A percentile compares a stretch with the other conserved stretches of the same genome.
phyloP scores from a whole-genome alignment of 2,797 vertebrate genomes.

The Morus bassanus region DNA sequence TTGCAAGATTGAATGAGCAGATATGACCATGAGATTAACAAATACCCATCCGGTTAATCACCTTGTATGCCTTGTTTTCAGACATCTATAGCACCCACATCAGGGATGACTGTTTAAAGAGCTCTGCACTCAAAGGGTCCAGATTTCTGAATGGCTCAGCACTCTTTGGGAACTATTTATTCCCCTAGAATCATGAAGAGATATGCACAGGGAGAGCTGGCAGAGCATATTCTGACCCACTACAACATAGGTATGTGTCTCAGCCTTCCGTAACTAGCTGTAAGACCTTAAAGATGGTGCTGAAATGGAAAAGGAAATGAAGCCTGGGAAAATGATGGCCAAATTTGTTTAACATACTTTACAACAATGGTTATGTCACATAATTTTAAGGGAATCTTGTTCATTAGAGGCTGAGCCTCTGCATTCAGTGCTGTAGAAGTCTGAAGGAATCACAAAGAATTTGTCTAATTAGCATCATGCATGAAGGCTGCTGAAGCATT shows the following conservation, averaged over 20 bases:
- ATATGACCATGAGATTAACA: neutral
- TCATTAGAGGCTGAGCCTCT: neutral
- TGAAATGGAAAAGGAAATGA: neutral
- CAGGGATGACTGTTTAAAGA: neutral
- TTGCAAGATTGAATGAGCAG: neutral
- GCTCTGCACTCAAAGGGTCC: neutral
- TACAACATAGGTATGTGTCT: neutral
- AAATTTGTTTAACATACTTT: slow-evolving; percentile 23
- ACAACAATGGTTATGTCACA: neutral
- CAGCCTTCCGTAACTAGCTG: neutral
- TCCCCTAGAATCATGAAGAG: neutral
- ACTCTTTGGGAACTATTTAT: neutral
- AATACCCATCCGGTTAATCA: neutral
- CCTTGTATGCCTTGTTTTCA: neutral
- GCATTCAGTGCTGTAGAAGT: neutral
- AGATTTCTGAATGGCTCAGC: neutral
- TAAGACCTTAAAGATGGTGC: neutral
- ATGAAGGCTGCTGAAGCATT: neutral
- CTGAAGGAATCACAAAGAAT: neutral
- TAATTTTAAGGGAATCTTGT: neutral
- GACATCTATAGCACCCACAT: neutral
- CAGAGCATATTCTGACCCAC: neutral
- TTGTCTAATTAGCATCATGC: slow-evolving; percentile 23
- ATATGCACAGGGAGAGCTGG: neutral
- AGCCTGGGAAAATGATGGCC: neutral